Percentiles rank a stretch among this genome's conserved stretches.
phyloP scores from a whole-genome alignment of 1,140 invertebrate species.

The Drosophila novamexicana region DNA sequence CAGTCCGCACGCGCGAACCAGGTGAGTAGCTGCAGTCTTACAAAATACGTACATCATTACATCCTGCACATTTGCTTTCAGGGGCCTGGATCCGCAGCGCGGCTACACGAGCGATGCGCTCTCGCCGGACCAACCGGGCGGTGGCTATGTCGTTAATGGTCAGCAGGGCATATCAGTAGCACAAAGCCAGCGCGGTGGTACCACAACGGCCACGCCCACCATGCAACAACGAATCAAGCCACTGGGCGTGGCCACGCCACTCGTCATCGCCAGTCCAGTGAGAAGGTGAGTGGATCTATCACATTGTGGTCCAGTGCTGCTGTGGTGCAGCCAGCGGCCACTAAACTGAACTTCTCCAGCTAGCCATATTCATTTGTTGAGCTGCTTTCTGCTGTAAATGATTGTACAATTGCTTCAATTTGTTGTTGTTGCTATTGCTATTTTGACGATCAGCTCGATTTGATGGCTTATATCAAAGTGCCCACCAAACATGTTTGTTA shows the following conservation, averaged over 20 bases:
- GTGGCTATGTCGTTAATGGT: conserved; percentile 55
- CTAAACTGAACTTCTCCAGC: background rate
- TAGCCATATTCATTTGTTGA: conserved; percentile 12
- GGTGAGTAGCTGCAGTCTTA: conserved; percentile 74
- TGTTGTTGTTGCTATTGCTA: conserved; percentile 6
- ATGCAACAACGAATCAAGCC: conserved; percentile 96
- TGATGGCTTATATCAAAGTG: background rate
- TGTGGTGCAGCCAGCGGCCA: background rate
- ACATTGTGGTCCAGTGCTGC: background rate
- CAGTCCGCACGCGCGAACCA: conserved; percentile 91
- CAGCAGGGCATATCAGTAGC: conserved; percentile 65
- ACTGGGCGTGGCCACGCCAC: conserved; percentile 93
- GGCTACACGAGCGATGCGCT: conserved; percentile 89
- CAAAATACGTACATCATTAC: background rate
- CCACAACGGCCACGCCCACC: conserved; percentile 87
- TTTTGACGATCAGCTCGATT: conserved; percentile 4
- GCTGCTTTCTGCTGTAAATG: conserved; percentile 1
- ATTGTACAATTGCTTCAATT: conserved; percentile 18
- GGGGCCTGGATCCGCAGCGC: conserved; percentile 87
- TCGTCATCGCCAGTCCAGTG: conserved; percentile 93
- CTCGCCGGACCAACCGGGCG: conserved; percentile 85
- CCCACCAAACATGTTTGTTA: background rate
- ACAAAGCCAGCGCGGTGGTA: conserved; percentile 73
- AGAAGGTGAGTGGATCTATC: conserved; percentile 87
- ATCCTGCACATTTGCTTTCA: conserved; percentile 42